phyloP scores from a whole-genome alignment of 2,797 vertebrate genomes.

The Alca torda region DNA sequence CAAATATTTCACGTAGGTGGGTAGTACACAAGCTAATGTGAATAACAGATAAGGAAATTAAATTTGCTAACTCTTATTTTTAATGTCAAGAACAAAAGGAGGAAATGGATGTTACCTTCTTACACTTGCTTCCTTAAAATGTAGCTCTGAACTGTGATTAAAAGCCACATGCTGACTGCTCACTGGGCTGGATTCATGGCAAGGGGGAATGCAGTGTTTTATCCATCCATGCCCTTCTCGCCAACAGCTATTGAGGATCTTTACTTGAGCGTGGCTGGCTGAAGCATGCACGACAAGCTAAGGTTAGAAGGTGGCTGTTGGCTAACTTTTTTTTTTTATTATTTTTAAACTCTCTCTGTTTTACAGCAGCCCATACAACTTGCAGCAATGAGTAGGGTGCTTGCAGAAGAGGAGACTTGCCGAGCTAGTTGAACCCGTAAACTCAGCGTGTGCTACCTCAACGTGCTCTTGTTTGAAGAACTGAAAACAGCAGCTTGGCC shows the following conservation, averaged over 20 bases:
- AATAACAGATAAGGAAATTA: neutral
- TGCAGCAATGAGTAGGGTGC: neutral
- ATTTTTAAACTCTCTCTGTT: neutral
- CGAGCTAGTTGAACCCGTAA: neutral
- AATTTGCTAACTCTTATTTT: neutral
- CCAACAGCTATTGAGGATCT: neutral
- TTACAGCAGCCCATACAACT: neutral
- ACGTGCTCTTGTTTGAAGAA: neutral
- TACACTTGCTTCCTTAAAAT: neutral
- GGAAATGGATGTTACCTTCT: slow-evolving; percentile 11
- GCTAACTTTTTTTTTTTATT: neutral
- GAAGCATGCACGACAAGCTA: too few relatives aligned
- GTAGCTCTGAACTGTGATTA: neutral
- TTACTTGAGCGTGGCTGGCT: neutral
- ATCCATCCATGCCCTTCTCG: neutral
- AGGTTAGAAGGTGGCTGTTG: neutral
- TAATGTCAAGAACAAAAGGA: slow-evolving; percentile 8
- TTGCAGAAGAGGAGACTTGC: neutral
- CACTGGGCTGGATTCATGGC: neutral
- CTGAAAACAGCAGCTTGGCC: neutral
- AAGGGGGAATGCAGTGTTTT: neutral
- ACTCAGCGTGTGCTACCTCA: neutral
- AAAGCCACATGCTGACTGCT: neutral
- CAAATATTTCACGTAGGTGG: slow-evolving; percentile 6
- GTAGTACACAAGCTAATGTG: neutral